Evolutionary conservation across 2,797 vertebrate genomes (phyloP), one percentile per base, ranked within the genome.

Genomic region (Macropus fuliginosus): DNA sequence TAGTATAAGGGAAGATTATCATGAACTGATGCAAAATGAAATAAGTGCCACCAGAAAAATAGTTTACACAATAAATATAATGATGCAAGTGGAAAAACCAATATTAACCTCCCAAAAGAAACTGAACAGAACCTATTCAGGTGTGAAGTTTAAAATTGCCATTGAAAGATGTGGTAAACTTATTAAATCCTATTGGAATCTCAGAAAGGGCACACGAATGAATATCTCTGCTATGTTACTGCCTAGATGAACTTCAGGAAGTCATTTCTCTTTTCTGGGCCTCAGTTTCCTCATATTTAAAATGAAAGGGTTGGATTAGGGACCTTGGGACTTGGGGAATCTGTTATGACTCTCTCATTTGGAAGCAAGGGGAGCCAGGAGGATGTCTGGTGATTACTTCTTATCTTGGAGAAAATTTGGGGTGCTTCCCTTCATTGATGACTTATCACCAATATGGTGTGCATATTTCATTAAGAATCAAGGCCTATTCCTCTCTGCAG

Each of bases 401-500:
- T 92, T 92, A 96, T 93, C 1, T 59, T 97, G 93, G n/a, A 92
- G 31, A 94, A 97, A 92, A 16, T 90, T 98, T 93, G 90, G 94
- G 56, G 94, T 96, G n/a, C 94, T 96, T 89, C 93, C 74, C 89
- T 27, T 62, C 93, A 93, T 94, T 90, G 91, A 54, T 97, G 97
- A 98, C 92, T 66, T 96, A 92, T 52, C 54, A 91, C 93, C 55
- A 81, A 46, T 81, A 46, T 21, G 8, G 24, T 94, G 56, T 96
- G 50, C 94, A 54, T 94, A 93, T 98, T 98, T 97, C 98, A 98
- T 98, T 98, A 97, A 98, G 96, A 99, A 98, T 97, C 93, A 3
- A 97, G 97, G 94, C 97, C 97, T 98, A 98, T 97, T 52, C 97
- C 59, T 92, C 94, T 97, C 92, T 56, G 92, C 95, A 54, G 92